Evolutionary conservation across 2,888 invertebrate species (phyloP), one percentile per base, ranked within the genome.

Genomic region (Pollenia amentaria): DNA sequence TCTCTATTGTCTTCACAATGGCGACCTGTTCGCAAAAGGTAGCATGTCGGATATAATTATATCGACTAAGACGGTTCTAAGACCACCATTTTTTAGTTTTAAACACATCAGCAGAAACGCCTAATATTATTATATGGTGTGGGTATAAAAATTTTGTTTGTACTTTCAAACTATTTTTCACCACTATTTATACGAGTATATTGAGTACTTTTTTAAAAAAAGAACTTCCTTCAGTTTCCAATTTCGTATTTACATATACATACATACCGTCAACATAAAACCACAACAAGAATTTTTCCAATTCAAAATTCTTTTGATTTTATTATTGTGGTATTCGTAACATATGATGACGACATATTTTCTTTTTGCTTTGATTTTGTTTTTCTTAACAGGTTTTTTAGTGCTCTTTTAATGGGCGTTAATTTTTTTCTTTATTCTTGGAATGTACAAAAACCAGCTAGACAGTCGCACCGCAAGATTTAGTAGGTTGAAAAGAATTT

Each of bases 341-440:
- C 62, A 55, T 55, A 60, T 76, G 76, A 65, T 70, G 60, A 77
- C 60, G 60, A 77, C 83, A 78, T 79, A 42, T 70, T 62, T 60
- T 82, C 40, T 57, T 75, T 70, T 57, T 62, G 55, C 53, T 62
- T 69, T 69, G 72, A 57, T n/a, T 75, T 48, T 84, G 42, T 10
- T 46, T 64, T 65, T 44, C 60, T 75, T 83, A 86, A 86, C 86
- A 76, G 86, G 86, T 86, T 86, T 75, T 80, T 51, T 57, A 44
- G 16, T 57, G 44, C 18, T 60, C 12, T 60, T 65, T 79, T 51
- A 64, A 62, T 75, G 67, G n/a, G 2, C 60, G 16, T 38, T n/a
- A 14, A 18, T 29, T 48, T 67, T 64, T 65, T 78, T n/a, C n/a
- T n/a, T 29, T 40, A 40, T n/a, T 69, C 38, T n/a, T 64, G 64